Percentiles rank a stretch among this genome's conserved stretches.
Evolutionary conservation across 2,113 vertebrate genomes (phyloP).

Genomic region (Eulemur macaco): DNA sequence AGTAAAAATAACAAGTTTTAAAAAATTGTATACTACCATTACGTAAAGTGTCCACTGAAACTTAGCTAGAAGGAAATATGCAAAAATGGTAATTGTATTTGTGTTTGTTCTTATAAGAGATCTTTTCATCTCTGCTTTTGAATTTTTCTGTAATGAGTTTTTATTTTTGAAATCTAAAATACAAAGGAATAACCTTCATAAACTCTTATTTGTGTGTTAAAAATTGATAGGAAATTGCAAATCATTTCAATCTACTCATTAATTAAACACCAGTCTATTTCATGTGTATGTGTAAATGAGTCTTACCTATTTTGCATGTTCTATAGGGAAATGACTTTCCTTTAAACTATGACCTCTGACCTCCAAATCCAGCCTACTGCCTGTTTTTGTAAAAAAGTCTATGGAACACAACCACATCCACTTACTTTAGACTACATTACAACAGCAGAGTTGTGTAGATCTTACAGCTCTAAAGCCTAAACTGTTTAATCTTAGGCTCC

Average conservation of each 20-base stretch:
- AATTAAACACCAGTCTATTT: background rate
- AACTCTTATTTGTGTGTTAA: background rate
- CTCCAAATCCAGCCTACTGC: background rate
- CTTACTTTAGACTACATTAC: background rate
- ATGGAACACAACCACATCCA: background rate
- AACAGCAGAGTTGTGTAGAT: background rate
- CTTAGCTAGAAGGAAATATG: background rate
- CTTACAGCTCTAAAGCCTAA: background rate
- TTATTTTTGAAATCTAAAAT: slow-evolving; percentile 25
- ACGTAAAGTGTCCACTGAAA: background rate
- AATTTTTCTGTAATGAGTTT: background rate
- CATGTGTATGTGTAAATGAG: background rate
- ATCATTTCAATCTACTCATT: background rate
- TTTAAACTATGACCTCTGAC: background rate
- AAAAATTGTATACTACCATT: background rate
- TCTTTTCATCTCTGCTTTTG: background rate
- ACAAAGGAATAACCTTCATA: background rate
- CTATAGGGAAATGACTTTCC: background rate
- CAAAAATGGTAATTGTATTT: background rate
- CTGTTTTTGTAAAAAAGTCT: background rate
- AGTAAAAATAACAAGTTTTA: background rate
- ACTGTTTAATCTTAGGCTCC: background rate
- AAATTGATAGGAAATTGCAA: background rate
- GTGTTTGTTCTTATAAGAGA: background rate
- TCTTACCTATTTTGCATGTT: background rate